phyloP scores from a whole-genome alignment of 2,113 vertebrate species.

The Alosa alosa region DNA sequence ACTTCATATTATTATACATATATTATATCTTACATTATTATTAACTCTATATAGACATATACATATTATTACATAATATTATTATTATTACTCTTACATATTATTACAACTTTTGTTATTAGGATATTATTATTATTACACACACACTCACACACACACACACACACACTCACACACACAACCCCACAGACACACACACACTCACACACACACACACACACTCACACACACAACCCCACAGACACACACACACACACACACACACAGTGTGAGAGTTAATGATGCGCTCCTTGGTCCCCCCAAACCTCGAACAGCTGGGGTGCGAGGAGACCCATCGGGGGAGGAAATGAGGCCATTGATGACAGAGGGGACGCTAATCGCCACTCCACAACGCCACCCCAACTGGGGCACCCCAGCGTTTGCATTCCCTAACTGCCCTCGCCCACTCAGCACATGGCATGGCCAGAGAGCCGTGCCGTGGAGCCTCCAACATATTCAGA shows the following conservation, averaged over 20 bases:
- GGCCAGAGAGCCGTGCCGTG: not conserved
- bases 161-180: no score
- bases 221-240: slow-evolving; percentile 1
- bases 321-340: not conserved
- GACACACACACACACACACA: slow-evolving; percentile 30
- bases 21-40: no score
- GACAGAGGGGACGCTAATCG: not conserved
- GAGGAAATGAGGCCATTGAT: not conserved
- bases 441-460: not conserved
- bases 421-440: not conserved
- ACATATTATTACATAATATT: no score
- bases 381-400: not conserved
- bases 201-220: slow-evolving; percentile 10
- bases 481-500: not conserved
- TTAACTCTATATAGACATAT: no score
- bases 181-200: no score
- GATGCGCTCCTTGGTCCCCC: not conserved
- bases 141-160: no score
- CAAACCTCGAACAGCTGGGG: not conserved
- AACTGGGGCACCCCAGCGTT: not conserved
- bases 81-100: no score
- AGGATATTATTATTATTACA: no score
- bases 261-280: not conserved
- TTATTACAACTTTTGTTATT: no score
- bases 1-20: no score